Evolutionary conservation across 2,888 invertebrate species (phyloP).

Genomic region (Carpatolechia fugitivella): DNA sequence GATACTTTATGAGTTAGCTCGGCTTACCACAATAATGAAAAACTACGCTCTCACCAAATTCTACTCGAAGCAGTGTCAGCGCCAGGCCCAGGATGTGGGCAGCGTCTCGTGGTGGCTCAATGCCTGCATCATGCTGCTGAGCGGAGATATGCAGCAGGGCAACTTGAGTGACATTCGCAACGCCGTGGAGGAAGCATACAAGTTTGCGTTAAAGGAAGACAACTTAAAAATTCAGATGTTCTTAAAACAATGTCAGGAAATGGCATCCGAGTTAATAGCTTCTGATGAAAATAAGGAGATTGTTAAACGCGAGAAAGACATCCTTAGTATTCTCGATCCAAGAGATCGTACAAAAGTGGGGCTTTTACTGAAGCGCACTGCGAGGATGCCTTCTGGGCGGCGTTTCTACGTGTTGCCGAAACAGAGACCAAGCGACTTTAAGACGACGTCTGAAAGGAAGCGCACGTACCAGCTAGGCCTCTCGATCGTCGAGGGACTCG

Average conservation of each 20-base stretch:
- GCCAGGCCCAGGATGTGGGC: slow-evolving; percentile 58
- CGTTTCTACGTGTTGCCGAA: slow-evolving; percentile 61
- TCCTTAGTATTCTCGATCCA: slow-evolving; percentile 54
- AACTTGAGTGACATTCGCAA: slow-evolving; percentile 68
- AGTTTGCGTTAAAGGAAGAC: slow-evolving; percentile 62
- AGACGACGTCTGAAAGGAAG: slow-evolving; percentile 44
- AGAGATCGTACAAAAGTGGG: slow-evolving; percentile 50
- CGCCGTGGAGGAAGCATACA: slow-evolving; percentile 64
- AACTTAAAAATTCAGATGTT: slow-evolving; percentile 64
- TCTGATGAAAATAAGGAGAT: slow-evolving; percentile 64
- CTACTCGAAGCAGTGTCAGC: slow-evolving; percentile 67
- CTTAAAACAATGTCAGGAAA: slow-evolving; percentile 58
- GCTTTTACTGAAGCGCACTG: slow-evolving; percentile 66
- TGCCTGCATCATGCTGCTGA: slow-evolving; percentile 64
- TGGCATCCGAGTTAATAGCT: slow-evolving; percentile 50
- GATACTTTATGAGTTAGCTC: slow-evolving; percentile 66
- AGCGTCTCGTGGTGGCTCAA: slow-evolving; percentile 71
- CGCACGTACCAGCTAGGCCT: slow-evolving; percentile 57
- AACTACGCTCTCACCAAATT: slow-evolving; percentile 69
- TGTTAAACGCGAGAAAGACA: slow-evolving; percentile 54
- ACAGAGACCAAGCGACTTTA: slow-evolving; percentile 34
- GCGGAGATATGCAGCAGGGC: slow-evolving; percentile 72
- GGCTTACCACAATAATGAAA: slow-evolving; percentile 59
- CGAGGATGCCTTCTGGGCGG: slow-evolving; percentile 58
- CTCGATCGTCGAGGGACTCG: slow-evolving; percentile 42